Evolutionary conservation across 2,797 vertebrate species (phyloP).

Genomic region (Sebastes wilsoni): DNA sequence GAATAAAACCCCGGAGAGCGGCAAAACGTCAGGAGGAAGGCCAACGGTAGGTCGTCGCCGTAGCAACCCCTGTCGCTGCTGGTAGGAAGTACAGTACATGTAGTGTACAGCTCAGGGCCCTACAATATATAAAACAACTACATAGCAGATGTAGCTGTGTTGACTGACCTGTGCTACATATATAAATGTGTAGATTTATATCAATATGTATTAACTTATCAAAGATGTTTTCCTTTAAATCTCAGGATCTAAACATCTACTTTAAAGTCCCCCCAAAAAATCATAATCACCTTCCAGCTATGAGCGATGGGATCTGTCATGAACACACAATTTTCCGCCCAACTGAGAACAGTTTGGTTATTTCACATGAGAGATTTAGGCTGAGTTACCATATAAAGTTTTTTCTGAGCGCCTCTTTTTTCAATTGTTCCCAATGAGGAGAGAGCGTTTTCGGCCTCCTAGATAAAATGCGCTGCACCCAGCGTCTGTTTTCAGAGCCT

Average conservation of each 20-base stretch:
- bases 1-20: conserved; percentile 95
- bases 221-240: not conserved
- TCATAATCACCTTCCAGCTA: not conserved
- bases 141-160: not conserved
- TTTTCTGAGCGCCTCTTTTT: no score
- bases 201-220: not conserved
- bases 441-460: not conserved
- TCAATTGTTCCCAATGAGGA: not conserved
- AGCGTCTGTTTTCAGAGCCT: not conserved
- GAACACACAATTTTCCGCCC: no score
- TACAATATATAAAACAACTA: not conserved
- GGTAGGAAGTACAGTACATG: not conserved
- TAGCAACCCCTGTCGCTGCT: conserved; percentile 26
- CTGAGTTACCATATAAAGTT: no score
- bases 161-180: not conserved
- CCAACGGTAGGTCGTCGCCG: conserved; percentile 87
- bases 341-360: no score
- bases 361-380: no score
- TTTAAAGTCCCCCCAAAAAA: not conserved
- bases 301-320: no score
- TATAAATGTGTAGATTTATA: not conserved
- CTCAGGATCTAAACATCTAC: not conserved
- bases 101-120: not conserved
- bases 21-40: conserved; percentile 89
- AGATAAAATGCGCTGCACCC: not conserved